Percentiles rank a stretch among this genome's conserved stretches.
These are phyloP conservation scores for Polydesmus complanatus DNA, from an alignment of 2,888 invertebrate genomes.

Conservation along the genomic window DNA sequence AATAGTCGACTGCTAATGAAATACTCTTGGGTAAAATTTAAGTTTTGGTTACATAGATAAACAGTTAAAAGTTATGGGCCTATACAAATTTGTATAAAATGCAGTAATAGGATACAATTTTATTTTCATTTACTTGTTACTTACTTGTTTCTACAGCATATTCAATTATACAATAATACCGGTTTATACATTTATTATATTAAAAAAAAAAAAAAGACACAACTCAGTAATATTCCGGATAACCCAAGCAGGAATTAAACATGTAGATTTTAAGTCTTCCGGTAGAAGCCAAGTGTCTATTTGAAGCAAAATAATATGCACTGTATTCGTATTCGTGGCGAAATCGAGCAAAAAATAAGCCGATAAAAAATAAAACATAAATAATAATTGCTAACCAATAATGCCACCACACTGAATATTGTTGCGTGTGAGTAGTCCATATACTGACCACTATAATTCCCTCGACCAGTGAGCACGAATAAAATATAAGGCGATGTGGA, in stretches of 20 bases:
- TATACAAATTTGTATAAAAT: no score
- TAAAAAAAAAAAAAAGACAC: no score
- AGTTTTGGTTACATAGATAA: no score
- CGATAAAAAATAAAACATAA: neutral
- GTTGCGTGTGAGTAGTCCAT: neutral
- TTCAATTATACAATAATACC: no score
- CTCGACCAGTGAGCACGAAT: neutral
- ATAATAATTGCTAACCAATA: neutral
- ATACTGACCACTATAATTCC: neutral
- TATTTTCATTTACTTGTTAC: no score
- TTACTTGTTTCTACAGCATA: no score
- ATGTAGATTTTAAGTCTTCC: neutral
- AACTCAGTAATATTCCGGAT: neutral
- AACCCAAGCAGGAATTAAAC: neutral
- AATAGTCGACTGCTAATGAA: no score
- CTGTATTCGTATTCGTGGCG: neutral
- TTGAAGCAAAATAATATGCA: neutral
- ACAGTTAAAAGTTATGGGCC: no score
- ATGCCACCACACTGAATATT: neutral
- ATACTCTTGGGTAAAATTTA: no score
- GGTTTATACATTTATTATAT: no score
- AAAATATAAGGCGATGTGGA: neutral
- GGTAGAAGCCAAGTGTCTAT: neutral
- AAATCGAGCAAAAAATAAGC: neutral
- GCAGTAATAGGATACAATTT: no score